phyloP scores from a whole-genome alignment of 2,888 invertebrate genomes.

The Argyresthia albistria region DNA sequence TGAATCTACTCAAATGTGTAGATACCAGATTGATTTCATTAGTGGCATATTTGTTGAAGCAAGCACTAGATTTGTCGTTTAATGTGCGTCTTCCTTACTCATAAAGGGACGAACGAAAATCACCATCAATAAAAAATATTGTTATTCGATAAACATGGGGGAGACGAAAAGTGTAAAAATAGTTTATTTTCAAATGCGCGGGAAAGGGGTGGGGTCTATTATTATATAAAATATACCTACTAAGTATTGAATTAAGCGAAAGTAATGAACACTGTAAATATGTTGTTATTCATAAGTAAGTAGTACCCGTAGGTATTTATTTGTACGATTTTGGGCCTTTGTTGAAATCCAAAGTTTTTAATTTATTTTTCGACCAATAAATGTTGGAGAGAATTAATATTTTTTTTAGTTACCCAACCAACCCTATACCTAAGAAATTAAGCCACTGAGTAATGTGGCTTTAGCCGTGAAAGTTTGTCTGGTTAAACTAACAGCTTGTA shows the following conservation, averaged over 20 bases:
- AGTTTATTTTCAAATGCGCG: conserved; percentile 13
- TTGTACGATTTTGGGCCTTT: conserved; percentile 69
- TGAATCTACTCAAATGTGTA: too few relatives aligned
- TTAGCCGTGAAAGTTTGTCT: too few relatives aligned
- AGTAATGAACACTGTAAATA: conserved; percentile 40
- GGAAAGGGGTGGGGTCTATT: background rate
- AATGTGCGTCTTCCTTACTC: background rate
- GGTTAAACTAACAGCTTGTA: too few relatives aligned
- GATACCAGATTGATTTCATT: too few relatives aligned
- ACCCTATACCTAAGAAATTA: too few relatives aligned
- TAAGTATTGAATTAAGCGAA: conserved; percentile 30
- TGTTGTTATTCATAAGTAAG: conserved; percentile 53
- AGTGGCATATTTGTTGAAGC: too few relatives aligned
- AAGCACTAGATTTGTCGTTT: background rate
- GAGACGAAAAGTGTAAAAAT: too few relatives aligned
- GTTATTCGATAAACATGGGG: conserved; percentile 3
- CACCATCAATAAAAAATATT: background rate
- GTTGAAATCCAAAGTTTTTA: conserved; percentile 72
- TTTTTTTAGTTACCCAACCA: conserved; percentile 12
- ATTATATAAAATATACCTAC: conserved; percentile 41
- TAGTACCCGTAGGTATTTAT: conserved; percentile 69
- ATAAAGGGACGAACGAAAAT: background rate
- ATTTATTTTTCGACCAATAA: conserved; percentile 74
- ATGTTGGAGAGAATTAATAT: conserved; percentile 66
- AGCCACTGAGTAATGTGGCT: too few relatives aligned